Conservation (phyloP, 2,888 invertebrate genomes). For the Brenthis ino region DNA sequence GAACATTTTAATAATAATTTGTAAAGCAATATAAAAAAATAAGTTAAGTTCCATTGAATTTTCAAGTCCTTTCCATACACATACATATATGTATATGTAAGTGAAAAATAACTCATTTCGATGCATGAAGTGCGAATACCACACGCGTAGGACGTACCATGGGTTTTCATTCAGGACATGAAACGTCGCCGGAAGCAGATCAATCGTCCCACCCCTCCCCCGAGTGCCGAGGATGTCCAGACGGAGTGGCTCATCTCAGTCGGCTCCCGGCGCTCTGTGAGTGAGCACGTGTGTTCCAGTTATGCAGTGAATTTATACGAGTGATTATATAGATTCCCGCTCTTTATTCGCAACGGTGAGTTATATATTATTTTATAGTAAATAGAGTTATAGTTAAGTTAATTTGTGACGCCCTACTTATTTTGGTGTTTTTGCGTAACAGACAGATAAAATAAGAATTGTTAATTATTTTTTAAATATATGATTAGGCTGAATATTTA, state of each 20-base stretch:
- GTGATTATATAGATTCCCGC: slow-evolving; percentile 48
- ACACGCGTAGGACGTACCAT: slow-evolving; percentile 32
- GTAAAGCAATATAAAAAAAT: too few relatives aligned
- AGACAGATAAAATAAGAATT: background rate
- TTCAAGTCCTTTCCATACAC: too few relatives aligned
- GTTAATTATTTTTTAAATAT: background rate
- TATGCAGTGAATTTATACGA: slow-evolving; percentile 62
- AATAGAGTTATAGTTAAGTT: background rate
- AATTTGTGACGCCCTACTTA: background rate
- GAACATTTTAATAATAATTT: too few relatives aligned
- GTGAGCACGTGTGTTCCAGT: slow-evolving; percentile 56
- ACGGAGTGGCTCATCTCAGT: slow-evolving; percentile 58
- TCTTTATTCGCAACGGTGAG: slow-evolving; percentile 36
- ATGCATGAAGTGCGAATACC: slow-evolving; percentile 18
- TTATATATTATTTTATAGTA: slow-evolving; percentile 10
- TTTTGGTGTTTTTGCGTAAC: background rate
- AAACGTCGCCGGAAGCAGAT: slow-evolving; percentile 63
- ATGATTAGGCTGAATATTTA: background rate
- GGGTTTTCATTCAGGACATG: slow-evolving; percentile 41
- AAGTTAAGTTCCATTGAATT: too few relatives aligned
- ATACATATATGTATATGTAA: too few relatives aligned
- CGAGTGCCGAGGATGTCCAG: slow-evolving; percentile 52
- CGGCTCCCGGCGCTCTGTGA: slow-evolving; percentile 53
- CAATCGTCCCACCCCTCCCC: slow-evolving; percentile 65
- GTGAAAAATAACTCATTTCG: too few relatives aligned